These are phyloP conservation scores for Rhinatrema bivittatum DNA, from an alignment of 2,797 vertebrate species.

Conservation along the genomic window DNA sequence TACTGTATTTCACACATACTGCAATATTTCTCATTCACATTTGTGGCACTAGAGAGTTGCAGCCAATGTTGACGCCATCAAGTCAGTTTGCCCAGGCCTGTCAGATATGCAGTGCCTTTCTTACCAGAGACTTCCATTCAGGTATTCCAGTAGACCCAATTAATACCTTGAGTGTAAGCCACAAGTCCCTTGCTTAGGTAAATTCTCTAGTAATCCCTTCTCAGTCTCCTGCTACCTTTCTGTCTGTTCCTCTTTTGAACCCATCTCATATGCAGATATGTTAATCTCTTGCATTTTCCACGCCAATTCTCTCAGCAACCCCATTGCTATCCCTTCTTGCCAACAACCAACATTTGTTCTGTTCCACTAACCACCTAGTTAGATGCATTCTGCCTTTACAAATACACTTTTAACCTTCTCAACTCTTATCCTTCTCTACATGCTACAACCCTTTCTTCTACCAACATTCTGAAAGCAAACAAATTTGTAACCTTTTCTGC, in stretches of 20 bases:
- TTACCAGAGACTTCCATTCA: constrained; percentile 38
- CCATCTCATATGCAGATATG: no score
- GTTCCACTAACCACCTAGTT: no score
- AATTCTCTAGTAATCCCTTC: neutral
- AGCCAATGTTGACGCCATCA: neutral
- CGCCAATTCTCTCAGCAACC: neutral
- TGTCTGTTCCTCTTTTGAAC: no score
- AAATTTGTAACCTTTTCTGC: constrained; percentile 16
- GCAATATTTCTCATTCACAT: constrained; percentile 15
- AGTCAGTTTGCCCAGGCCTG: constrained; percentile 39
- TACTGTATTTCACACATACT: no score
- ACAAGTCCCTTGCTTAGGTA: constrained; percentile 22
- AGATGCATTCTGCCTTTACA: no score
- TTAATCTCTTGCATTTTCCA: constrained; percentile 10
- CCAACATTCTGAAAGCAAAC: constrained; percentile 39
- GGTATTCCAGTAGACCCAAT: constrained; percentile 38
- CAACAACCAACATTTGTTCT: no score
- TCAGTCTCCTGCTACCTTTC: no score
- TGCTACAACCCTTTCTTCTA: constrained; percentile 29
- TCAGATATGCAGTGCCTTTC: constrained; percentile 33
- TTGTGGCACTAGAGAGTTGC: constrained; percentile 1
- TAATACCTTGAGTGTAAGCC: constrained; percentile 32
- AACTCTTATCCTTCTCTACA: constrained; percentile 34
- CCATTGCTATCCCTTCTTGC: neutral
- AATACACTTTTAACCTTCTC: constrained; percentile 26